A percentile compares a stretch with the other conserved stretches of the same genome.
Conservation (phyloP, 2,888 invertebrate species). For the Neria commutata region DNA sequence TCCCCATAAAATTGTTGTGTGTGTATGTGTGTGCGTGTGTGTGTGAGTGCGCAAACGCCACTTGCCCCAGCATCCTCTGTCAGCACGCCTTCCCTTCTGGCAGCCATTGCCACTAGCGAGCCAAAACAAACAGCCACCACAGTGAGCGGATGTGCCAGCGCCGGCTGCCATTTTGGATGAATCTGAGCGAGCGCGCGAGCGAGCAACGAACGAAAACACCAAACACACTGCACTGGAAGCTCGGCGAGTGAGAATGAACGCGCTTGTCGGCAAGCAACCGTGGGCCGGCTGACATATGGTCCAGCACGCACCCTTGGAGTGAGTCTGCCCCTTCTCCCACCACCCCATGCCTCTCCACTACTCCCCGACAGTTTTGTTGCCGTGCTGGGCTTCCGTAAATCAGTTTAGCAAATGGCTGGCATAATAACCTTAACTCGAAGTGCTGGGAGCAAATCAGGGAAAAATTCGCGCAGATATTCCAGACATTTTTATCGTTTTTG, state of each 20-base stretch:
- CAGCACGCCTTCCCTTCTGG: slow-evolving; percentile 28
- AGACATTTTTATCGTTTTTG: slow-evolving; percentile 61
- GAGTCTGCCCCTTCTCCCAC: too few species aligned
- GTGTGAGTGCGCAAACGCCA: not conserved
- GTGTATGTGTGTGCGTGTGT: not conserved
- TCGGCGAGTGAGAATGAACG: too few species aligned
- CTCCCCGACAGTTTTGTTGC: not conserved
- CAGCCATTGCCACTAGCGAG: slow-evolving; percentile 17
- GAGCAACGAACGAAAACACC: too few species aligned
- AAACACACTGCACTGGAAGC: slow-evolving; percentile 1
- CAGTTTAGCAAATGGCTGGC: slow-evolving; percentile 52
- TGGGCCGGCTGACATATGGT: too few species aligned
- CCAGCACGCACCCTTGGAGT: too few species aligned
- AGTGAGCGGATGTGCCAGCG: slow-evolving; percentile 7
- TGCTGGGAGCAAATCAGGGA: slow-evolving; percentile 40
- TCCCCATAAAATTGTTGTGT: slow-evolving; percentile 10
- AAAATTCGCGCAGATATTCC: slow-evolving; percentile 47
- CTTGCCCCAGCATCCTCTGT: slow-evolving; percentile 27
- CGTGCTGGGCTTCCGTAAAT: slow-evolving; percentile 35
- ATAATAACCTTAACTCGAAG: slow-evolving; percentile 52
- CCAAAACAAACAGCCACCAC: slow-evolving; percentile 11
- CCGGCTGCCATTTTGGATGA: slow-evolving; percentile 29
- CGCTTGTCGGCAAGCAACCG: too few species aligned
- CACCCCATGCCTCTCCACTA: too few species aligned
- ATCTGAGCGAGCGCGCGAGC: slow-evolving; percentile 19